These are phyloP conservation scores for Nyctereutes procyonoides DNA, from an alignment of 2,113 vertebrate species.

Conservation along the genomic window DNA sequence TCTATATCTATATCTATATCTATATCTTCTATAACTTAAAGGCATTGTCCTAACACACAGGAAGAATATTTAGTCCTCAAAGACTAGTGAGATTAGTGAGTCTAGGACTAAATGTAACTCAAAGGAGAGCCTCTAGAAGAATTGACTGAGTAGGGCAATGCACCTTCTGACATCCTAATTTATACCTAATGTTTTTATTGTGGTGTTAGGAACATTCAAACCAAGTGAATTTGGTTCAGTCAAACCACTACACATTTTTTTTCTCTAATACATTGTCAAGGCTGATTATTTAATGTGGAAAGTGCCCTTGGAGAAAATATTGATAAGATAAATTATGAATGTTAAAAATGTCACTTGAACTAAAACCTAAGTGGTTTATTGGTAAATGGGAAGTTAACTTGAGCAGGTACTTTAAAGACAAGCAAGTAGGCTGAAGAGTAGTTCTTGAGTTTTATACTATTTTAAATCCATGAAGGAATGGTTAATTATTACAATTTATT, in stretches of 20 bases:
- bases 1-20: too few relatives aligned
- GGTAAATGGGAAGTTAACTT: neutral
- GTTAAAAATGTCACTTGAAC: neutral
- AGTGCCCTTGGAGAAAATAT: neutral
- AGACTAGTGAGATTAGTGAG: neutral
- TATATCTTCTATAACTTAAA: too few relatives aligned
- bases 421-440: neutral
- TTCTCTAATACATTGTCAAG: neutral
- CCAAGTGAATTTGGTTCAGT: neutral
- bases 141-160: neutral
- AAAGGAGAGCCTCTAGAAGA: neutral
- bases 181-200: neutral
- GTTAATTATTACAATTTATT: neutral
- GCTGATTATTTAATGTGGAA: neutral
- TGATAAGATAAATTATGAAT: neutral
- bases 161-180: neutral
- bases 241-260: neutral
- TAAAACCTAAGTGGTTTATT: neutral
- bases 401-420: neutral
- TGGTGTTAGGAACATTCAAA: neutral
- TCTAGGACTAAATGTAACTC: neutral
- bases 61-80: neutral
- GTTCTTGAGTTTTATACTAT: neutral
- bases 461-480: neutral
- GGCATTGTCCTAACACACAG: neutral